These are phyloP conservation scores for Slavum lentiscoides DNA, from an alignment of 2,888 invertebrate species.

Conservation along the genomic window DNA sequence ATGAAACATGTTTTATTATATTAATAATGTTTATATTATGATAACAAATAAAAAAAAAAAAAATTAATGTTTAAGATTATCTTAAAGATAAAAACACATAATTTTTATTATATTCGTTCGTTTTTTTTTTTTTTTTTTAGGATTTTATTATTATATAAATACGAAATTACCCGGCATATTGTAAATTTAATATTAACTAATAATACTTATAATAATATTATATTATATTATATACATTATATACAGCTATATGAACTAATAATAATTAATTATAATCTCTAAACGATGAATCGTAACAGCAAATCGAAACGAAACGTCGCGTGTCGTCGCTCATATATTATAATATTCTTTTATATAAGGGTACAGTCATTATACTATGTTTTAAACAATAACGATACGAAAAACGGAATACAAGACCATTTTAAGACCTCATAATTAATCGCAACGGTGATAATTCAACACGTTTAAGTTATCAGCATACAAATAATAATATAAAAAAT, in stretches of 20 bases:
- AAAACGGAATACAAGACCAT: slow-evolving; percentile 9
- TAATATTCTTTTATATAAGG: neutral
- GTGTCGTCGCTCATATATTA: slow-evolving; percentile 27
- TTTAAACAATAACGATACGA: slow-evolving; percentile 1
- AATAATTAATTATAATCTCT: slow-evolving; percentile 29
- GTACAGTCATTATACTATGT: neutral
- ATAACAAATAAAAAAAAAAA: slow-evolving; percentile 47
- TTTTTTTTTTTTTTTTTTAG: slow-evolving; percentile 32
- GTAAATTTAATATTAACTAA: slow-evolving; percentile 44
- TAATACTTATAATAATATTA: slow-evolving; percentile 38
- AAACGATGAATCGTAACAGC: slow-evolving; percentile 23
- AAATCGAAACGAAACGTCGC: slow-evolving; percentile 25
- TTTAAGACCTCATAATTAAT: slow-evolving; percentile 30
- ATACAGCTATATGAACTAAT: slow-evolving; percentile 23
- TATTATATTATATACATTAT: slow-evolving; percentile 22
- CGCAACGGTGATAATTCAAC: neutral
- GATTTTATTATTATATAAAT: slow-evolving; percentile 41
- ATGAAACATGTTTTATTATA: slow-evolving; percentile 48
- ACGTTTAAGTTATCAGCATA: neutral
- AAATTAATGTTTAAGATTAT: slow-evolving; percentile 45
- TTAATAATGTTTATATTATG: slow-evolving; percentile 51
- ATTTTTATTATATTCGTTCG: slow-evolving; percentile 37
- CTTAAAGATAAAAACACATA: slow-evolving; percentile 31
- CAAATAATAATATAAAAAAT: no score
- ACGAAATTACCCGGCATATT: slow-evolving; percentile 23